Evolutionary conservation across 2,888 invertebrate genomes (phyloP).

Genomic region (Nomada lathburiana): DNA sequence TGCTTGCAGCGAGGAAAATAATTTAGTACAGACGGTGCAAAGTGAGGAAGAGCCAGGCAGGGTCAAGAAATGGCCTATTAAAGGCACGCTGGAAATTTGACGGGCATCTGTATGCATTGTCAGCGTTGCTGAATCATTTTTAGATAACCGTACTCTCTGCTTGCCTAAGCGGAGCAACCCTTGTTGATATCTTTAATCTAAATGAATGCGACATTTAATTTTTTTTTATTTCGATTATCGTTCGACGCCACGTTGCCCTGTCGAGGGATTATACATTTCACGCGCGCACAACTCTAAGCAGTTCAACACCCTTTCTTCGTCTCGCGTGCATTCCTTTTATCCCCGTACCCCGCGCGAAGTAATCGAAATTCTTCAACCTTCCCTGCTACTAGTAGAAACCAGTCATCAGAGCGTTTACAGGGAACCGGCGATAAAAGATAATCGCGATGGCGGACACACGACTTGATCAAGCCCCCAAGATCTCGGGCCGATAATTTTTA

Average conservation of each 20-base stretch:
- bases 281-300: conserved; percentile 2
- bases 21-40: neutral
- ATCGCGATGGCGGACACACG: conserved; percentile 41
- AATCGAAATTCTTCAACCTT: neutral
- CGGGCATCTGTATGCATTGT: conserved; percentile 6
- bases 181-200: neutral
- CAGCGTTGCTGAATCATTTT: conserved; percentile 43
- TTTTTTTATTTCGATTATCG: conserved; percentile 30
- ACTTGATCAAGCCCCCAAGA: conserved; percentile 24
- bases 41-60: neutral
- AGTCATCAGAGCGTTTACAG: neutral
- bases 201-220: neutral
- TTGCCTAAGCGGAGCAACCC: conserved; percentile 36
- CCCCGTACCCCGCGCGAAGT: neutral
- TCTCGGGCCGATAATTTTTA: conserved; percentile 30
- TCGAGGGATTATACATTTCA: conserved; percentile 7
- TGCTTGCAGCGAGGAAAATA: neutral
- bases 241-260: conserved; percentile 9
- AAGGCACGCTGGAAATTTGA: conserved; percentile 22
- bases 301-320: neutral
- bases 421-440: conserved; percentile 29
- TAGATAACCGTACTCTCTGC: conserved; percentile 37
- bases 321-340: neutral
- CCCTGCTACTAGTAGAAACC: neutral
- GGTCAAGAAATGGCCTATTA: conserved; percentile 25